Conservation (phyloP, 2,888 invertebrate species). For the Drosophila silvestris region DNA sequence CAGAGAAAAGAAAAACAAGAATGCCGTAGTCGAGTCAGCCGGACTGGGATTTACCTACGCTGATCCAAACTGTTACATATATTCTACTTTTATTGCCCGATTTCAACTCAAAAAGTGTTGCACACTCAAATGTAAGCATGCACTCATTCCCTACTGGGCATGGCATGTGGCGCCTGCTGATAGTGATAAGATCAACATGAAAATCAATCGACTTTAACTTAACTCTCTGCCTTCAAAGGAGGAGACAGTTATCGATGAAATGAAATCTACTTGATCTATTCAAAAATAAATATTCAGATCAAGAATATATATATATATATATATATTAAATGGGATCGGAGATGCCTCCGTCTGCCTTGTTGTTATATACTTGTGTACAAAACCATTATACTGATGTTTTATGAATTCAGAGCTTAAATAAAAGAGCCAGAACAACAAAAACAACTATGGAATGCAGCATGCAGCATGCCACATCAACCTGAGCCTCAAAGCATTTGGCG, state of each 20-base stretch:
- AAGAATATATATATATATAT: not conserved
- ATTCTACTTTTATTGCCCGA: not conserved
- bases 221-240: too few species aligned
- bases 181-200: not conserved
- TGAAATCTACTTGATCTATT: too few species aligned
- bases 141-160: not conserved
- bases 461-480: constrained; percentile 2
- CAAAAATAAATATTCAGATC: not conserved
- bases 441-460: constrained; percentile 3
- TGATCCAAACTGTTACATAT: not conserved
- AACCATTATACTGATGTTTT: not conserved
- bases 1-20: not conserved
- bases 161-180: not conserved
- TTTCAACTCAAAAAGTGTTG: not conserved
- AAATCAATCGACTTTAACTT: too few species aligned
- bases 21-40: not conserved
- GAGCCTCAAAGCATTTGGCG: constrained; percentile 12
- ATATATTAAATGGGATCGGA: not conserved
- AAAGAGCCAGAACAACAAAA: constrained; percentile 8
- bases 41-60: not conserved
- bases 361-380: not conserved
- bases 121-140: not conserved
- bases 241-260: too few species aligned
- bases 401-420: not conserved
- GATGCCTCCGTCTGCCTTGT: not conserved